Evolutionary conservation across 1,140 invertebrate species (phyloP).

Genomic region (Ips typographus): DNA sequence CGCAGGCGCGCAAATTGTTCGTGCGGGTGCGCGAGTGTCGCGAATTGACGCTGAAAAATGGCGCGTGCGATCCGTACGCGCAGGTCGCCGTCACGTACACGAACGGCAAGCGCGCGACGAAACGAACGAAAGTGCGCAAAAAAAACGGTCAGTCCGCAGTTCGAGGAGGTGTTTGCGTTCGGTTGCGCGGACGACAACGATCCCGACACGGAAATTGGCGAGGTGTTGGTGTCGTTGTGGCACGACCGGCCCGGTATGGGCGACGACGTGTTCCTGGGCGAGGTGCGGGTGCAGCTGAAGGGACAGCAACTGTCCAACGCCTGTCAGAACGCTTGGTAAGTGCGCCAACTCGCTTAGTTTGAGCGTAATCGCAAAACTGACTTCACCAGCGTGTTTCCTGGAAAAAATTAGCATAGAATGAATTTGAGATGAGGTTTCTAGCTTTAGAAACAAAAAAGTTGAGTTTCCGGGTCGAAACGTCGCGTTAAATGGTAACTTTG

Average conservation of each 20-base stretch:
- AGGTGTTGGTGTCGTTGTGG: constrained; percentile 79
- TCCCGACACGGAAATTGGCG: constrained; percentile 64
- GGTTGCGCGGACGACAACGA: constrained; percentile 69
- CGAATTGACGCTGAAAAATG: constrained; percentile 85
- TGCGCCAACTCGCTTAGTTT: too few species aligned
- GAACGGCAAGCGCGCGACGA: constrained; percentile 78
- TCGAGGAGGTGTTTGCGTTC: constrained; percentile 86
- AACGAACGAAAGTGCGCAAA: constrained; percentile 82
- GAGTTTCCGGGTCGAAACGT: too few species aligned
- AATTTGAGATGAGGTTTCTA: too few species aligned
- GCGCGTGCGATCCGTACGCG: constrained; percentile 87
- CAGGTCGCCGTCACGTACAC: constrained; percentile 76
- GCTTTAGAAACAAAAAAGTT: too few species aligned
- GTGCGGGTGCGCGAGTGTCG: constrained; percentile 78
- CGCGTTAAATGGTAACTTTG: too few species aligned
- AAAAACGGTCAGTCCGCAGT: constrained; percentile 87
- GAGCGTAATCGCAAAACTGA: too few species aligned
- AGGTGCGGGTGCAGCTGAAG: constrained; percentile 75
- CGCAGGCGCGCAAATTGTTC: constrained; percentile 52
- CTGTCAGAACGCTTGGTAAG: constrained; percentile 62
- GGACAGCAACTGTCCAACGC: constrained; percentile 65
- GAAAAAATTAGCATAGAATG: too few species aligned
- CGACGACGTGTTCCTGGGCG: constrained; percentile 80
- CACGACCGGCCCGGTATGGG: constrained; percentile 78
- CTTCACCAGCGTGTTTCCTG: too few species aligned